phyloP scores from a whole-genome alignment of 2,113 vertebrate species.

The Antigone vipio region DNA sequence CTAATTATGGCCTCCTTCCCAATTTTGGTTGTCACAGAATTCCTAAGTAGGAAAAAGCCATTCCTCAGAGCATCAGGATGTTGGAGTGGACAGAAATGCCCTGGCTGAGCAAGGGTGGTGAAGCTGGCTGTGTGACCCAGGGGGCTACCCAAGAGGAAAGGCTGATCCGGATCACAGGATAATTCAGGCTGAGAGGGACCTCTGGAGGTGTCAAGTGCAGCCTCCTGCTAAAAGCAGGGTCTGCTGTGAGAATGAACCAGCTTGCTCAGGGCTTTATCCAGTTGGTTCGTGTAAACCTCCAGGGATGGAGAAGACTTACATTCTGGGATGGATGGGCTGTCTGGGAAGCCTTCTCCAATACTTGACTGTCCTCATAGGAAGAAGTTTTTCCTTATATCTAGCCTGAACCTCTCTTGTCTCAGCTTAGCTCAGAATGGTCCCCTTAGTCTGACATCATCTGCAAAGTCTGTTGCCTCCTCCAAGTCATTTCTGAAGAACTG shows the following conservation, averaged over 20 bases:
- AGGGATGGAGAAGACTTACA: too few relatives aligned
- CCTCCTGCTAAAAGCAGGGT: background rate
- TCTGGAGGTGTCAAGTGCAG: background rate
- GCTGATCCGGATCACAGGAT: background rate
- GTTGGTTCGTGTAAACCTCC: background rate
- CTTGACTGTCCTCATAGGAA: background rate
- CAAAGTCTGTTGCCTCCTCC: background rate
- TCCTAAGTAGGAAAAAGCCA: background rate
- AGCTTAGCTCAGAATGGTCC: background rate
- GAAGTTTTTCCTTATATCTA: background rate
- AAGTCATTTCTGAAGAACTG: background rate
- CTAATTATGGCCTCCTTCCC: background rate
- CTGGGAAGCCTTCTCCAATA: background rate
- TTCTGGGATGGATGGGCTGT: background rate
- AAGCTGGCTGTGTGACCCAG: background rate
- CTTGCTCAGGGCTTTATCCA: background rate
- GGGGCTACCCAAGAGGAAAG: background rate
- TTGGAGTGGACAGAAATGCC: background rate
- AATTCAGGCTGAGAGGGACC: background rate
- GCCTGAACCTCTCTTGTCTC: background rate
- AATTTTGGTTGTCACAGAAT: background rate
- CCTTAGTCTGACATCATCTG: background rate
- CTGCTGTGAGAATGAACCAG: background rate
- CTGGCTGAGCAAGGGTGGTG: background rate
- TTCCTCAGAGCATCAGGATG: background rate